Evolutionary conservation across 2,113 vertebrate species (phyloP), one percentile per base, ranked within the genome.

Genomic region (Hippocampus abdominalis): DNA sequence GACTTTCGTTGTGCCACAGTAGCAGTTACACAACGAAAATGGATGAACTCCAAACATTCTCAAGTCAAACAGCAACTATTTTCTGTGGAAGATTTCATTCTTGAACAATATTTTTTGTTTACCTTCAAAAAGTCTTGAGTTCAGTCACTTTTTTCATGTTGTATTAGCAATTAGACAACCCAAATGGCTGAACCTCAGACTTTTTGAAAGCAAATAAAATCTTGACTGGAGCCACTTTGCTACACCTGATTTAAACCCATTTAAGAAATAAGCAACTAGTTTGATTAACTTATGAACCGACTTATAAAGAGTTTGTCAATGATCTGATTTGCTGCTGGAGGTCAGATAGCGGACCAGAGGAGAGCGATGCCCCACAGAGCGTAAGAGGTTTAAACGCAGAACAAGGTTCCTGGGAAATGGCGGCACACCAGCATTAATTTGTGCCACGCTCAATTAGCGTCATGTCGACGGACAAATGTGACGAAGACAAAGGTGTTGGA

Each of bases 391-490:
- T 39, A 64, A 36, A 70, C 66, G 64, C 71, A n/a, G 80, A 36
- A 63, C 67, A 46, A 23, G 46, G 53, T 60, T 57, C 25, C 82
- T 85, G 82, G 76, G 87, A 88, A 88, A 86, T 48, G 51, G 74
- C 54, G 73, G 49, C 53, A 64, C 56, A 64, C 56, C 63, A 56
- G 42, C 62, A 40, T 84, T 72, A 68, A 36, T 74, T 59, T 68
- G 74, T 75, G 73, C 66, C 77, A 71, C 69, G 59, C 63, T 80
- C 68, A 49, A 78, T 36, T 57, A 68, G 72, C 69, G 77, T 82
- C 76, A 54, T n/a, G 46, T 66, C 72, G 64, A 74, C 8, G 27
- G 57, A 60, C 57, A 54, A 54, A 54, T 54, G 51, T 15, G 21
- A n/a, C 72, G 66, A 76, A 77, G 71, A 46, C 74, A 84, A 79